Percentiles rank a stretch among this genome's conserved stretches.
Conservation (phyloP, 2,113 vertebrate species). For the Typhlomys cinereus region DNA sequence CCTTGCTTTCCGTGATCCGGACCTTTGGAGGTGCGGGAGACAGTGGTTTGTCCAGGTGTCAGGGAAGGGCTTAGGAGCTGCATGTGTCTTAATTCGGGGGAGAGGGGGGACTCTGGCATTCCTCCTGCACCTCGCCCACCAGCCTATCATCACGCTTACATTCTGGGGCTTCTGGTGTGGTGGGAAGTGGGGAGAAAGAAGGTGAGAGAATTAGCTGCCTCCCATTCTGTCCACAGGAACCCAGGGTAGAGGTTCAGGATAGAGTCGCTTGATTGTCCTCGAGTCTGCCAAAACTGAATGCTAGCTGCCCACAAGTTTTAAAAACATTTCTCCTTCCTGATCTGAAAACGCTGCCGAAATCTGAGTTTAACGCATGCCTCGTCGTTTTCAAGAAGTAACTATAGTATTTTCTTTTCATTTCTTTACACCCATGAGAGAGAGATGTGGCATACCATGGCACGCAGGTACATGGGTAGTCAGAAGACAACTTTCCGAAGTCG, state of each 20-base stretch:
- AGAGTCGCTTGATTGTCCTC: background rate
- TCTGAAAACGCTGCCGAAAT: constrained; percentile 2
- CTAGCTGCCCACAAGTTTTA: constrained; percentile 20
- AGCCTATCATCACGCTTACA: too few relatives aligned
- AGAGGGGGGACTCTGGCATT: background rate
- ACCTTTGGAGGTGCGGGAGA: background rate
- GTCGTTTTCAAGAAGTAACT: constrained; percentile 48
- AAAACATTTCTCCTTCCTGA: background rate
- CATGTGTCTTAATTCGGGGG: background rate
- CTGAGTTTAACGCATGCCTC: background rate
- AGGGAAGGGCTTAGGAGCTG: background rate
- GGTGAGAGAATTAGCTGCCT: background rate
- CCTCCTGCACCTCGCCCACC: background rate
- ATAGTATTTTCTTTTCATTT: too few relatives aligned
- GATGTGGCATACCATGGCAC: too few relatives aligned
- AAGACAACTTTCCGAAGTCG: too few relatives aligned
- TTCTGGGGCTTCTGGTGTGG: background rate
- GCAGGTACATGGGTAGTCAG: too few relatives aligned
- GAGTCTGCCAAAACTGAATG: background rate
- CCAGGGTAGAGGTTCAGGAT: background rate
- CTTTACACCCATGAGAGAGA: too few relatives aligned
- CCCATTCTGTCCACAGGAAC: background rate
- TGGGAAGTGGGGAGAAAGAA: background rate
- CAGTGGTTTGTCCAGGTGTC: background rate
- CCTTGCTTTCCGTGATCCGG: background rate